These are phyloP conservation scores for Microlaimidae sp. DNA, from an alignment of 2,888 invertebrate genomes.

Conservation along the genomic window DNA sequence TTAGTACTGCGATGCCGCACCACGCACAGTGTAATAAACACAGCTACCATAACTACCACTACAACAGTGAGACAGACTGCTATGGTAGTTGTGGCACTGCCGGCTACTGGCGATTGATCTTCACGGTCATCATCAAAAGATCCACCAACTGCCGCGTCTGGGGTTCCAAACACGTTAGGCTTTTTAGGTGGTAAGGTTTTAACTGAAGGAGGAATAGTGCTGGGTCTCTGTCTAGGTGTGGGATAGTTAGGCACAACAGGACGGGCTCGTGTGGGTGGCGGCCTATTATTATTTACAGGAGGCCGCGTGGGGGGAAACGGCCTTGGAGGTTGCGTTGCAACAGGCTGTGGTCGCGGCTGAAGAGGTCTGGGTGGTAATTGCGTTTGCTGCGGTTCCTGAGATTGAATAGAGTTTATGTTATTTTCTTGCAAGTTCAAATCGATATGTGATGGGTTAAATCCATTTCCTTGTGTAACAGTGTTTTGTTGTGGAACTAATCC, in stretches of 20 bases:
- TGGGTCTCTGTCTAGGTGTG: too few species aligned
- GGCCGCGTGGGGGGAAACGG: not conserved
- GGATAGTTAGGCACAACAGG: not conserved
- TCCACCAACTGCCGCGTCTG: not conserved
- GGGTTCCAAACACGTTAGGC: not conserved
- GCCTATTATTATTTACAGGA: too few species aligned
- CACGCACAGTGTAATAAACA: slow-evolving; percentile 28
- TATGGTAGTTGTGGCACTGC: slow-evolving; percentile 24
- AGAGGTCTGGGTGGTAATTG: not conserved
- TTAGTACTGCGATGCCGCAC: slow-evolving; percentile 19
- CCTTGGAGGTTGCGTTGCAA: not conserved
- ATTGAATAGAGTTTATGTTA: too few species aligned
- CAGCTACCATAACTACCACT: slow-evolving; percentile 25
- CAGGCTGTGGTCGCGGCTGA: not conserved
- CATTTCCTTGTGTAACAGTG: too few species aligned
- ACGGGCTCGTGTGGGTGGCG: not conserved
- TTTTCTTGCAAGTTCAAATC: too few species aligned
- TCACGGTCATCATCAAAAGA: not conserved
- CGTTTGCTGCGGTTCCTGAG: not conserved
- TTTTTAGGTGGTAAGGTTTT: slow-evolving; percentile 10
- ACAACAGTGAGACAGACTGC: slow-evolving; percentile 28
- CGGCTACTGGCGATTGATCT: not conserved
- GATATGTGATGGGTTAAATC: too few species aligned
- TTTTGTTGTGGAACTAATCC: too few species aligned
- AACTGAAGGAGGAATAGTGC: not conserved